phyloP scores from a whole-genome alignment of 2,888 invertebrate species.

The Thereva unica region DNA sequence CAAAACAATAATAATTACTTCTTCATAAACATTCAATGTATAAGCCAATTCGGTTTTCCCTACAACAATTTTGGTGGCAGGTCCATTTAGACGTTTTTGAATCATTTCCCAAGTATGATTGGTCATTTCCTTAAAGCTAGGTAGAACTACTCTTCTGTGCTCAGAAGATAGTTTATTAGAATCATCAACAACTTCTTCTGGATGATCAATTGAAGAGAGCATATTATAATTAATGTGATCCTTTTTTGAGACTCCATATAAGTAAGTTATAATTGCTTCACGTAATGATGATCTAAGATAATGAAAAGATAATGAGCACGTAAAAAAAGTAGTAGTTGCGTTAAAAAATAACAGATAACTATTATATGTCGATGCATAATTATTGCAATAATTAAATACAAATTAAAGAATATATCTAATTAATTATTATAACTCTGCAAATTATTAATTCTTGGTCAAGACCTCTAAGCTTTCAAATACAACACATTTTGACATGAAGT shows the following conservation, averaged over 20 bases:
- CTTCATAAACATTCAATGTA: conserved; percentile 70
- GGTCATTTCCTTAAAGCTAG: conserved; percentile 74
- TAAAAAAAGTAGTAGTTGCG: not conserved
- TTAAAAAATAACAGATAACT: not conserved
- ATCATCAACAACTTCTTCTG: conserved; percentile 50
- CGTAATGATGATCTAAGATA: conserved; percentile 51
- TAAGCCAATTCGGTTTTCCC: conserved; percentile 74
- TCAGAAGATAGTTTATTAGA: conserved; percentile 52
- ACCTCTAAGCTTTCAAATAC: no score
- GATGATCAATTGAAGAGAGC: conserved; percentile 58
- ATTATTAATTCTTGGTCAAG: no score
- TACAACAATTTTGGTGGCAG: conserved; percentile 64
- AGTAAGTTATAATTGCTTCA: conserved; percentile 53
- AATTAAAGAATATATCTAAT: no score
- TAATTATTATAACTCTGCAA: no score
- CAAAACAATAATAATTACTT: conserved; percentile 61
- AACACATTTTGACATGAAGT: no score
- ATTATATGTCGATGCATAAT: no score
- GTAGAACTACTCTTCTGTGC: conserved; percentile 62
- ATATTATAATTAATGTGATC: conserved; percentile 59
- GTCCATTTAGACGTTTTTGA: conserved; percentile 65
- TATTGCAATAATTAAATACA: no score
- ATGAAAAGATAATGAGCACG: not conserved
- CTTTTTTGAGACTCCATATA: conserved; percentile 72
- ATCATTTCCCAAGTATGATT: conserved; percentile 72